Evolutionary conservation across 2,888 invertebrate species (phyloP).

Genomic region (Masnerella sp.): DNA sequence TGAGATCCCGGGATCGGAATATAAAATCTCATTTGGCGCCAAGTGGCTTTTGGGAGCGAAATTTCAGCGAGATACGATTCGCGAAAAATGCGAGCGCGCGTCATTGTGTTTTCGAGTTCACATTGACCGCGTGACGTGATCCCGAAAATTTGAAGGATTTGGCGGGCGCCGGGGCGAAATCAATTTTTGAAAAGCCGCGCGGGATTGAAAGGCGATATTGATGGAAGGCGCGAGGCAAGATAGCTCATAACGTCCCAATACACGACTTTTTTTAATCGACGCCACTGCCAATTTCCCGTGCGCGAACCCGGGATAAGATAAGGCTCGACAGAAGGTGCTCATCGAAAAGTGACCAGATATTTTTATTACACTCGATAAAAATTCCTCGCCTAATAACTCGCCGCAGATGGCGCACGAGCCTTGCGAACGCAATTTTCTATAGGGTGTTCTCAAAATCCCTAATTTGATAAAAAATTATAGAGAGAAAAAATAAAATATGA

Average conservation of each 20-base stretch:
- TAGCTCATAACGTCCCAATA: constrained; percentile 42
- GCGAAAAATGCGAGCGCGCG: constrained; percentile 30
- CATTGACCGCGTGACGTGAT: constrained; percentile 54
- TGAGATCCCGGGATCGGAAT: constrained; percentile 16
- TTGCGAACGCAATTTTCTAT: constrained; percentile 14
- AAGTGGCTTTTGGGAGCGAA: constrained; percentile 29
- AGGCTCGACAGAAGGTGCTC: constrained; percentile 30
- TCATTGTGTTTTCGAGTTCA: constrained; percentile 47
- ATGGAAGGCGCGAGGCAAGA: constrained; percentile 21
- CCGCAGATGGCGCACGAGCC: constrained; percentile 43
- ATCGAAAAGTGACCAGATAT: constrained; percentile 64
- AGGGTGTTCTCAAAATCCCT: constrained; percentile 10
- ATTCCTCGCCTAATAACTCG: constrained; percentile 73
- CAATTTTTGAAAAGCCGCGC: constrained; percentile 44
- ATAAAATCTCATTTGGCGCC: constrained; percentile 34
- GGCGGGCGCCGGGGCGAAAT: constrained; percentile 9
- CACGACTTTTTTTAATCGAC: constrained; percentile 55
- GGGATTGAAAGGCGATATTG: constrained; percentile 49
- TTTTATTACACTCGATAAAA: constrained; percentile 73
- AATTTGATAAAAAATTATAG: too few species aligned
- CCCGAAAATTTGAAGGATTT: constrained; percentile 51
- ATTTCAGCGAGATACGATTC: constrained; percentile 31
- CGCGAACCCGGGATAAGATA: constrained; percentile 31
- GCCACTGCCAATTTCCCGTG: constrained; percentile 36
- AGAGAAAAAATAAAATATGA: too few species aligned